Evolutionary conservation across 2,888 invertebrate species (phyloP).

Genomic region (Sycophila texana): DNA sequence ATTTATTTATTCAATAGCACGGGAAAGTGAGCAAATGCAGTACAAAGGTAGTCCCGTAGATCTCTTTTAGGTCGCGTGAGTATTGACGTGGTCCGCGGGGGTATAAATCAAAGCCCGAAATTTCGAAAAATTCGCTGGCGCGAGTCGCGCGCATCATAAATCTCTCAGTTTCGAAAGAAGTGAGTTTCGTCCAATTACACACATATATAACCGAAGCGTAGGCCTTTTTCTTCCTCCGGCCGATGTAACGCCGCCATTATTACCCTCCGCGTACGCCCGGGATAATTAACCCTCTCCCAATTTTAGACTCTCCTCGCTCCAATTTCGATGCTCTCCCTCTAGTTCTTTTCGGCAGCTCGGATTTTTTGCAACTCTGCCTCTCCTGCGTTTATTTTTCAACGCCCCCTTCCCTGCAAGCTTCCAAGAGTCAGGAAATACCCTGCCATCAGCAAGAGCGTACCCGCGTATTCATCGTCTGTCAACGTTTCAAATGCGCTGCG

Average conservation of each 20-base stretch:
- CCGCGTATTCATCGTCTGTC: slow-evolving; percentile 46
- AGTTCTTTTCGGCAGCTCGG: no score
- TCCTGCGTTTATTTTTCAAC: slow-evolving; percentile 14
- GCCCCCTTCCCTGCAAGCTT: background rate
- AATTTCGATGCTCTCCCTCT: background rate
- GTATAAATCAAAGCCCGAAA: background rate
- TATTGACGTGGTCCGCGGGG: background rate
- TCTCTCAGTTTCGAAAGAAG: slow-evolving; percentile 15
- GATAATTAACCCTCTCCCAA: slow-evolving; percentile 2
- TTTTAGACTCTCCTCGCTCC: background rate
- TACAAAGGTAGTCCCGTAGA: background rate
- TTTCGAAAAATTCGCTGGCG: background rate
- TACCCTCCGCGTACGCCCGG: background rate
- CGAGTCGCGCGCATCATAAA: slow-evolving; percentile 3
- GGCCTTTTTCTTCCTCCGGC: slow-evolving; percentile 5
- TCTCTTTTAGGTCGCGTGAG: background rate
- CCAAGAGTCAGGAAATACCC: slow-evolving; percentile 39
- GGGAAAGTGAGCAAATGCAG: background rate
- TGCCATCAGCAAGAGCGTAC: slow-evolving; percentile 26
- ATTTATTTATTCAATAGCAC: no score
- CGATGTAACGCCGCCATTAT: slow-evolving; percentile 4
- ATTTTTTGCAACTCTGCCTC: background rate
- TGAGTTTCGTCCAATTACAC: slow-evolving; percentile 11
- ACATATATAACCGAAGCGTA: background rate
- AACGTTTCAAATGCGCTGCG: slow-evolving; percentile 41